These are phyloP conservation scores for Clarias magur DNA, from an alignment of 2,113 vertebrate species.

Conservation along the genomic window DNA sequence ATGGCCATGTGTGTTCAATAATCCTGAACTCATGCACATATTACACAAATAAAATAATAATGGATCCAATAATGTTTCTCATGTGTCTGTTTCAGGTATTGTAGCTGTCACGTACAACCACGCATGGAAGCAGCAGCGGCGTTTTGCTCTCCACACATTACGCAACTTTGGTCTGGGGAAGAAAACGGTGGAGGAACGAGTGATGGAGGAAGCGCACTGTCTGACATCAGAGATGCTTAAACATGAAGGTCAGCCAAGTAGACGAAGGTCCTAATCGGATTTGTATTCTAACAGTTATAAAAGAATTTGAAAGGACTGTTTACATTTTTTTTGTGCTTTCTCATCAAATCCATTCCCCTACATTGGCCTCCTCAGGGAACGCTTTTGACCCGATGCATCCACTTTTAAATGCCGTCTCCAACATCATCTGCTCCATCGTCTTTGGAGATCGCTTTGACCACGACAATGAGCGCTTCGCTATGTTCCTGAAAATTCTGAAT, in stretches of 20 bases:
- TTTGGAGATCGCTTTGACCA: constrained; percentile 62
- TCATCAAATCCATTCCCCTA: background rate
- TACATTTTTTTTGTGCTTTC: background rate
- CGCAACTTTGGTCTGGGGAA: constrained; percentile 60
- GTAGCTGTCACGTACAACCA: constrained; percentile 35
- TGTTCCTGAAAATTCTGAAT: constrained; percentile 54
- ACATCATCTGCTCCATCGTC: constrained; percentile 63
- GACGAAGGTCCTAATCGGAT: background rate
- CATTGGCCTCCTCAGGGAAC: constrained; percentile 32
- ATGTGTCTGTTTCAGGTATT: constrained; percentile 47
- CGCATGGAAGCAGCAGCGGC: constrained; percentile 58
- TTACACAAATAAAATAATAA: background rate
- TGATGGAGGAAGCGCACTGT: constrained; percentile 53
- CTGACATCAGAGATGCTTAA: constrained; percentile 45
- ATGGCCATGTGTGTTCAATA: background rate
- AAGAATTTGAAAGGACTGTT: background rate
- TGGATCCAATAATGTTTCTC: background rate
- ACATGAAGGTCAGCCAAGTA: constrained; percentile 36
- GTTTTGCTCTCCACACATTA: constrained; percentile 55
- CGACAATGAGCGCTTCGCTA: constrained; percentile 49
- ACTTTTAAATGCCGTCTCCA: constrained; percentile 55
- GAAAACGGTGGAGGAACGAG: constrained; percentile 54
- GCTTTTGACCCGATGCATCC: constrained; percentile 47
- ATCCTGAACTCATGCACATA: too few relatives aligned
- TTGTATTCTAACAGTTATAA: too few relatives aligned